A percentile compares a stretch with the other conserved stretches of the same genome.
phyloP scores from a whole-genome alignment of 2,888 invertebrate species.

The Notodonta ziczac region DNA sequence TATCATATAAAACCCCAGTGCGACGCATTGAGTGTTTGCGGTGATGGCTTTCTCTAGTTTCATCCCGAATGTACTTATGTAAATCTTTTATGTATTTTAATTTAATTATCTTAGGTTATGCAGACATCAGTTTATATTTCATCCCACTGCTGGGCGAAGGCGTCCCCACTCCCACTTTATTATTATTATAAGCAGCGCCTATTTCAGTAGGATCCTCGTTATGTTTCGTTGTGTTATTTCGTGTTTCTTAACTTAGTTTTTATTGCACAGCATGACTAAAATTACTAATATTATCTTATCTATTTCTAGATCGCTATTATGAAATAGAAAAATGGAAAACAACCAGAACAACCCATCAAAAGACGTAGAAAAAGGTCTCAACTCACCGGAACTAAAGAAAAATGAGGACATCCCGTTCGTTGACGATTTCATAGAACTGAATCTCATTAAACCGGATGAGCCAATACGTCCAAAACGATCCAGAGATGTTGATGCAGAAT shows the following conservation, averaged over 20 bases:
- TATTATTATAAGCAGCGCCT: too few relatives aligned
- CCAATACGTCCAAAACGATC: conserved; percentile 51
- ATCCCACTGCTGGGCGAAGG: too few relatives aligned
- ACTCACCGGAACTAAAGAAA: conserved; percentile 63
- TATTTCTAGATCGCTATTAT: conserved; percentile 63
- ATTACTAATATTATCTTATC: conserved; percentile 10
- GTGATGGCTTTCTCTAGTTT: too few relatives aligned
- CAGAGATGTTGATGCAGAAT: conserved; percentile 48
- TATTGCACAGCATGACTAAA: too few relatives aligned
- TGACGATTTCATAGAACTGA: conserved; percentile 63
- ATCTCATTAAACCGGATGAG: conserved; percentile 49
- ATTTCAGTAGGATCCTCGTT: too few relatives aligned
- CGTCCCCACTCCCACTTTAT: too few relatives aligned
- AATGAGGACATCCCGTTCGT: conserved; percentile 59
- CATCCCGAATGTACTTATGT: too few relatives aligned
- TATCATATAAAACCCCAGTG: neutral
- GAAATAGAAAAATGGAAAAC: conserved; percentile 64
- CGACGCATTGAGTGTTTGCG: neutral
- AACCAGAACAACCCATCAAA: conserved; percentile 40
- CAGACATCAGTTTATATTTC: too few relatives aligned
- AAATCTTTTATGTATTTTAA: too few relatives aligned
- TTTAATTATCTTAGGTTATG: too few relatives aligned
- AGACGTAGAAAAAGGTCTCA: conserved; percentile 68
- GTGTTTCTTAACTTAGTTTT: too few relatives aligned
- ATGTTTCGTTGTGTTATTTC: too few relatives aligned